These are phyloP conservation scores for Drosophila glabriapex DNA, from an alignment of 2,888 invertebrate species.

Conservation along the genomic window DNA sequence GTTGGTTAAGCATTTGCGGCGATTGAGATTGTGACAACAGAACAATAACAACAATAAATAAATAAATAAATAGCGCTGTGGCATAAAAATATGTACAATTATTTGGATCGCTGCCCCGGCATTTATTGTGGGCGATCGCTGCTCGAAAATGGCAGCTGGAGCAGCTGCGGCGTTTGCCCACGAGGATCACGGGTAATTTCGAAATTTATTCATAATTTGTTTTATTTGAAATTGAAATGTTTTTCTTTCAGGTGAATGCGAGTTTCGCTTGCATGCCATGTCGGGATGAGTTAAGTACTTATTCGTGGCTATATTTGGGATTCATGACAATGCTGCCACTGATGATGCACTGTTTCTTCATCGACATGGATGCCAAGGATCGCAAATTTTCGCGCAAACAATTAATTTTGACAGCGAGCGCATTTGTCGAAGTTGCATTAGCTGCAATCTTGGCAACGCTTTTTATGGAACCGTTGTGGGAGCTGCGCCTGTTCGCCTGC, in stretches of 20 bases:
- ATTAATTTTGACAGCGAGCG: conserved; percentile 92
- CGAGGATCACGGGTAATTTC: conserved; percentile 90
- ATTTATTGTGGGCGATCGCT: conserved; percentile 87
- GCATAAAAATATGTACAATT: conserved; percentile 57
- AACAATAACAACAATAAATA: conserved; percentile 18
- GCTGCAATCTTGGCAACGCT: conserved; percentile 92
- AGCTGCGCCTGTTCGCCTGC: conserved; percentile 91
- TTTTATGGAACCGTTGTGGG: conserved; percentile 93
- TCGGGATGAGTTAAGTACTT: conserved; percentile 90
- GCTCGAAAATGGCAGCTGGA: conserved; percentile 89
- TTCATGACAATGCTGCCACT: conserved; percentile 96
- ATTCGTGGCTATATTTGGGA: conserved; percentile 97
- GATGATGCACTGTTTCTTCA: conserved; percentile 96
- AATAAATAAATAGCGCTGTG: conserved; percentile 16
- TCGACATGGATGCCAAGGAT: conserved; percentile 92
- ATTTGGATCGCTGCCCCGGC: conserved; percentile 83
- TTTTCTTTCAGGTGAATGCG: conserved; percentile 83
- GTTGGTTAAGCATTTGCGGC: conserved; percentile 8
- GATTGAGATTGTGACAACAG: neutral
- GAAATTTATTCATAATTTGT: conserved; percentile 83
- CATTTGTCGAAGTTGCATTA: conserved; percentile 91
- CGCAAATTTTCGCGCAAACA: conserved; percentile 92
- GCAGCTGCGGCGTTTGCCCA: conserved; percentile 94
- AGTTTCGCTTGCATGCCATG: conserved; percentile 92
- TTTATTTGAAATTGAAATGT: conserved; percentile 8